phyloP scores from a whole-genome alignment of 2,888 invertebrate species.

The Caenorhabditis angaria region DNA sequence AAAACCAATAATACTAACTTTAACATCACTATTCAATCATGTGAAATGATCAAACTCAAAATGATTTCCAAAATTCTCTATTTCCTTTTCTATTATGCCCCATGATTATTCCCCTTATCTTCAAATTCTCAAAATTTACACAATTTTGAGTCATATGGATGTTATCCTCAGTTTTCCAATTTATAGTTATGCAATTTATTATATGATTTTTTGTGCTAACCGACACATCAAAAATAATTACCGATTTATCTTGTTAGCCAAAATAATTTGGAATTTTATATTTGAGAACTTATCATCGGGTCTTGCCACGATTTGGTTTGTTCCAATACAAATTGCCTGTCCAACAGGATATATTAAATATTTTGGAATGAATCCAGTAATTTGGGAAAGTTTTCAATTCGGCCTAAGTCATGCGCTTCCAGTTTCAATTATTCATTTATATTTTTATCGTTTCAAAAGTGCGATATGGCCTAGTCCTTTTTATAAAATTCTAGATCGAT shows the following conservation, averaged over 20 bases:
- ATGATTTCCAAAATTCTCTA: too few relatives aligned
- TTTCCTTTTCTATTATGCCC: too few relatives aligned
- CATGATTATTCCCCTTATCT: background rate
- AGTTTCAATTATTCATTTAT: conserved; percentile 2
- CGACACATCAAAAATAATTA: background rate
- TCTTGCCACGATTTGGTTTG: background rate
- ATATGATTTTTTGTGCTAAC: background rate
- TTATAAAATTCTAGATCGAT: background rate
- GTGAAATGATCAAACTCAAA: too few relatives aligned
- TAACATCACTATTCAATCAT: too few relatives aligned
- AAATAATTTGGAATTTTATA: conserved; percentile 1
- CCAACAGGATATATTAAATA: background rate
- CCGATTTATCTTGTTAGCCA: background rate
- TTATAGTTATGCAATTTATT: background rate
- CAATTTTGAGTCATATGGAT: background rate
- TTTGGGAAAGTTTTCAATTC: conserved; percentile 1
- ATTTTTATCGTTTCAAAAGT: background rate
- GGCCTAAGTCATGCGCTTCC: background rate
- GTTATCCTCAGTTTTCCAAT: background rate
- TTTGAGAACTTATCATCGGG: background rate
- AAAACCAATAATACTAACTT: too few relatives aligned
- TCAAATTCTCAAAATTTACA: background rate
- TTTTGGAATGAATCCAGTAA: background rate
- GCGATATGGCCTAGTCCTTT: background rate
- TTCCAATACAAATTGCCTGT: background rate